These are phyloP conservation scores for Nasalis larvatus DNA, from an alignment of 2,113 vertebrate species.

Conservation along the genomic window DNA sequence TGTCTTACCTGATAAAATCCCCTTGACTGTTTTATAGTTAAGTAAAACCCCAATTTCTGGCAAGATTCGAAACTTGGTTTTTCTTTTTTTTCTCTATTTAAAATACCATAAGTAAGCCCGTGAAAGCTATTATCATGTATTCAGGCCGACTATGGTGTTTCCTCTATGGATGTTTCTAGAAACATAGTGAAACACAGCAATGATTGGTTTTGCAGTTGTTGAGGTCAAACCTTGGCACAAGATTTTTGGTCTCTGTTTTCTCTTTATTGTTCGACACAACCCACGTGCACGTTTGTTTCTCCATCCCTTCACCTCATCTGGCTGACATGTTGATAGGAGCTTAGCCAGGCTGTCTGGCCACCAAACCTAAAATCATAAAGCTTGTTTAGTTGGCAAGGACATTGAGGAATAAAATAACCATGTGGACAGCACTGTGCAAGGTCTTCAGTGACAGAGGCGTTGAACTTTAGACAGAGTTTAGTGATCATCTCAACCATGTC, in stretches of 20 bases:
- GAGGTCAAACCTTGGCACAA: not conserved
- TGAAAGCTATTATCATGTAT: not conserved
- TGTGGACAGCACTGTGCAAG: not conserved
- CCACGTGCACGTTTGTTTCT: not conserved
- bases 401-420: not conserved
- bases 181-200: not conserved
- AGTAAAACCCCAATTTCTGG: conserved; percentile 4
- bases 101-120: not conserved
- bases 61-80: conserved; percentile 11
- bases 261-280: not conserved
- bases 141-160: conserved; percentile 7
- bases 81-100: not conserved
- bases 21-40: not conserved
- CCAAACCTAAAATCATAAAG: not conserved
- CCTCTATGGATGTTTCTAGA: conserved; percentile 11
- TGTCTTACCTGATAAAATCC: not conserved
- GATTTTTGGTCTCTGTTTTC: not conserved
- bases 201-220: conserved; percentile 39
- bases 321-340: conserved; percentile 37
- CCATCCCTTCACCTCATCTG: conserved; percentile 6
- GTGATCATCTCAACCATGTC: not conserved
- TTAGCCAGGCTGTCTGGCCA: conserved; percentile 37
- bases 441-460: not conserved
- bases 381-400: not conserved
- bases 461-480: not conserved